These are phyloP conservation scores for Heliconius charithonia DNA, from an alignment of 2,888 invertebrate species.

Conservation along the genomic window DNA sequence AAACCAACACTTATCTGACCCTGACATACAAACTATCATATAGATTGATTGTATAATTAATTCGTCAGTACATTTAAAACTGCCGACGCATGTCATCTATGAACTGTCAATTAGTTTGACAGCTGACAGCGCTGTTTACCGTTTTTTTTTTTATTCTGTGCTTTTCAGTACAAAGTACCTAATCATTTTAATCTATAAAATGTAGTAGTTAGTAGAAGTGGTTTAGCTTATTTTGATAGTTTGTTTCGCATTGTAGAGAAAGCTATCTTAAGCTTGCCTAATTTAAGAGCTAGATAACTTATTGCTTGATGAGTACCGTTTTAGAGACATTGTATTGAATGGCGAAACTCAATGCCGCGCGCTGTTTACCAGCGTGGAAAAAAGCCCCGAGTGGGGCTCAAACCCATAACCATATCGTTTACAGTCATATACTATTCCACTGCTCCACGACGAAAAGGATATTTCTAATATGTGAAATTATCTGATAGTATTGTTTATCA, in stretches of 20 bases:
- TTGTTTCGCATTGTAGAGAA: not conserved
- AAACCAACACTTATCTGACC: conserved; percentile 57
- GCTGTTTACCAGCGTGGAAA: not conserved
- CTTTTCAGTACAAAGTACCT: not conserved
- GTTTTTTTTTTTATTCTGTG: not conserved
- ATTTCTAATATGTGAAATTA: not conserved
- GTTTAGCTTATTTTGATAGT: not conserved
- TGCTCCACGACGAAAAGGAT: not conserved
- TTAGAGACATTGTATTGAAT: not conserved
- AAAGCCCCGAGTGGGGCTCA: not conserved
- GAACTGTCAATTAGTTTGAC: conserved; percentile 26
- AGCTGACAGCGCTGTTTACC: conserved; percentile 52
- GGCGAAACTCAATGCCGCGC: not conserved
- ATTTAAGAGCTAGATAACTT: too few relatives aligned
- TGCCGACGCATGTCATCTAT: conserved; percentile 26
- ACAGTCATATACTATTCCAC: too few relatives aligned
- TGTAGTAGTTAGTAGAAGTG: not conserved
- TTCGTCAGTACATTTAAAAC: conserved; percentile 13
- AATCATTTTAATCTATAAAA: not conserved
- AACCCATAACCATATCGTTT: too few relatives aligned
- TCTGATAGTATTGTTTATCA: not conserved
- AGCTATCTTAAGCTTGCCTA: too few relatives aligned
- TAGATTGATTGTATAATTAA: conserved; percentile 73
- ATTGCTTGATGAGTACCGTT: too few relatives aligned
- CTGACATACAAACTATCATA: conserved; percentile 78